These are phyloP conservation scores for Digitonthophagus gazella DNA, from an alignment of 2,888 invertebrate genomes.

Conservation along the genomic window DNA sequence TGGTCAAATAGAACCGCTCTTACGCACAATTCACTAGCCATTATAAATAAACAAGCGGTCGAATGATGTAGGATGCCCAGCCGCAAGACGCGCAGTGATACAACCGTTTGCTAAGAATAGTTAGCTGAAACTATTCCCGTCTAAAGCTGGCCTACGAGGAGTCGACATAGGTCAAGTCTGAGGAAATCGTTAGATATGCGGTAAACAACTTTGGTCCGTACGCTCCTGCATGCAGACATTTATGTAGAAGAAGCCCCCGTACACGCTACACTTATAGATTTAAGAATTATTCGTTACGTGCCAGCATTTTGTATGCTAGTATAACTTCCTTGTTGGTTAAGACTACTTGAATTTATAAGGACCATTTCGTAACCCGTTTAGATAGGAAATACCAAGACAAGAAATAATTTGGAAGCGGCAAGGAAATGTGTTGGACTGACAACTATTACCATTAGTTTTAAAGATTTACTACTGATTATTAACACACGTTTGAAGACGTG, in stretches of 20 bases:
- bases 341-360: background rate
- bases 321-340: background rate
- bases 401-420: background rate
- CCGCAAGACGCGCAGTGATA: constrained; percentile 35
- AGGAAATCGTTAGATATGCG: constrained; percentile 33
- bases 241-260: background rate
- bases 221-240: background rate
- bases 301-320: background rate
- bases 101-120: constrained; percentile 38
- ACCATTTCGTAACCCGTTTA: background rate
- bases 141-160: constrained; percentile 33
- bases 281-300: background rate
- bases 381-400: background rate
- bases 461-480: too few relatives aligned
- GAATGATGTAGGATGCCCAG: constrained; percentile 31
- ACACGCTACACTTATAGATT: background rate
- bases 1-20: constrained; percentile 5
- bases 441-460: too few relatives aligned
- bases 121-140: constrained; percentile 40
- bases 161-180: constrained; percentile 40
- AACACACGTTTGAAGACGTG: too few relatives aligned
- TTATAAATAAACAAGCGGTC: constrained; percentile 26
- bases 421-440: too few relatives aligned
- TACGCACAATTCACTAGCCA: constrained; percentile 20
- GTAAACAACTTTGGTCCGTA: constrained; percentile 25